Conservation (phyloP, 2,888 invertebrate species). For the Neoaliturus tenellus region DNA sequence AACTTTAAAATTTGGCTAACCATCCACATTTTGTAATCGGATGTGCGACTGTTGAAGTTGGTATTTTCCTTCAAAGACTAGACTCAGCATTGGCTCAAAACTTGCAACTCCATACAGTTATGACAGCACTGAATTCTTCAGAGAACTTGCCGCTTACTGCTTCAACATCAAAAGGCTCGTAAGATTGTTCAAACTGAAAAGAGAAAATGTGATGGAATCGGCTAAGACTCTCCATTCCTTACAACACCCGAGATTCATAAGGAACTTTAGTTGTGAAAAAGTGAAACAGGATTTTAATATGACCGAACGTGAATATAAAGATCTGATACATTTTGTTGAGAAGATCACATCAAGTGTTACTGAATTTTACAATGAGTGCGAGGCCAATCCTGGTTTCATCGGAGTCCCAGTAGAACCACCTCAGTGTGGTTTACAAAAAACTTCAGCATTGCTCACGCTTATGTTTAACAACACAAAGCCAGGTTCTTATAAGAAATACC, state of each 20-base stretch:
- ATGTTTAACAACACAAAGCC: not conserved
- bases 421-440: not conserved
- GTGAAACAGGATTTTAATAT: slow-evolving; percentile 5
- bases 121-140: slow-evolving; percentile 2
- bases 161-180: slow-evolving; percentile 20
- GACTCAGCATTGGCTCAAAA: not conserved
- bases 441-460: not conserved
- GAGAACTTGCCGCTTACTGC: slow-evolving; percentile 28
- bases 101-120: slow-evolving; percentile 9
- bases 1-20: not conserved
- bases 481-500: not conserved
- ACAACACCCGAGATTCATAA: not conserved
- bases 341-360: slow-evolving; percentile 17
- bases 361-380: slow-evolving; percentile 35
- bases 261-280: slow-evolving; percentile 13
- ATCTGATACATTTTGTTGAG: slow-evolving; percentile 7
- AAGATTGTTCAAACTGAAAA: slow-evolving; percentile 25
- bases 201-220: slow-evolving; percentile 2
- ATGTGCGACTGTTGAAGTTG: not conserved
- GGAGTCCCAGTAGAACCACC: not conserved
- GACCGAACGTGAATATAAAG: slow-evolving; percentile 15
- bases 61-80: slow-evolving; percentile 23
- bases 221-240: slow-evolving; percentile 1
- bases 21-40: not conserved
- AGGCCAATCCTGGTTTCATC: slow-evolving; percentile 4